Evolutionary conservation across 1,140 invertebrate genomes (phyloP), one percentile per base, ranked within the genome.

Genomic region (Chrysopa pallens): DNA sequence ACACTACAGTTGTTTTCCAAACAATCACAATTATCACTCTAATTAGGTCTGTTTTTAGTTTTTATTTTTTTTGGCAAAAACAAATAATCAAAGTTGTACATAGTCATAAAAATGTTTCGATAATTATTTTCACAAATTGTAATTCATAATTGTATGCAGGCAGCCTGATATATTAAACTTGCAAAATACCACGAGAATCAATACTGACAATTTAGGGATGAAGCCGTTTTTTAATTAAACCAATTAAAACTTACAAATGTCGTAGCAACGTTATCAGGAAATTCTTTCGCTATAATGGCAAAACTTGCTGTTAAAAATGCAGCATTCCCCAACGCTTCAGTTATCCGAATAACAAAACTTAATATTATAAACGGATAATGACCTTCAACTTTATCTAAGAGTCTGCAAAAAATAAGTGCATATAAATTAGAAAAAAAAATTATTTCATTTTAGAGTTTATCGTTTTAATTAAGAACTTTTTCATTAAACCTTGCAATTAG

Each of bases 271-370:
- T 85, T 81, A 42, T 86, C 69, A 1, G 89, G 87, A 67, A 95
- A 95, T 63, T 91, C 84, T 58, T 82, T 82, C n/a, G 90, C 88
- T 38, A 92, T 85, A 40, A 94, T 89, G 1, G 89, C 85, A 63
- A 93, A 94, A 50, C 80, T 81, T 1, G 89, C 85, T 2, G 89
- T 94, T 2, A 93, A 67, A 63, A 92, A 92, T 3, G 86, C 87
- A 1, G 90, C 88, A 54, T 89, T 87, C 15, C 89, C 90, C 62
- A 90, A 64, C 0, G 89, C 92, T 62, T 94, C 90, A n/a, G 91
- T 59, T 45, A 88, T 85, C 46, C 92, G 69, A 42, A 92, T 82
- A 1, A 78, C 50, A 59, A 95, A 90, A 46, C 86, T 89, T 39
- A 90, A 66, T 8, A 76, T 70, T 49, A 94, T 87, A 61, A 94